phyloP scores from a whole-genome alignment of 64 coral and sea anemone species.

The Dendrophyllia cribrosa region DNA sequence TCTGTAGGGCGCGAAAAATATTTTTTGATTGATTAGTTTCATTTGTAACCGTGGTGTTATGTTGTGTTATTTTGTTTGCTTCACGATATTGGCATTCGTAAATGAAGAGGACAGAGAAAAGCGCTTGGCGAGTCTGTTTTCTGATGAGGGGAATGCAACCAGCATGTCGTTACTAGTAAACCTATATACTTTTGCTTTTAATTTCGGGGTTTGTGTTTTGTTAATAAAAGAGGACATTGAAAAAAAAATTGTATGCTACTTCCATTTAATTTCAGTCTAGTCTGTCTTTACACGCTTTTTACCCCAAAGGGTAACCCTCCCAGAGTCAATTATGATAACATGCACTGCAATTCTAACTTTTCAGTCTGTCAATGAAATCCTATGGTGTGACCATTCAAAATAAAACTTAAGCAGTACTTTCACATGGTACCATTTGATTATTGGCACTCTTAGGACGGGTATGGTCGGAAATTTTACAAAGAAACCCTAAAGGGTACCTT shows the following conservation, averaged over 20 bases:
- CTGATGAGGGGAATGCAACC: slow-evolving; percentile 17
- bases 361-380: too few relatives aligned
- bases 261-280: too few relatives aligned
- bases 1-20: neutral
- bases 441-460: too few relatives aligned
- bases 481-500: too few relatives aligned
- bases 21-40: slow-evolving; percentile 6
- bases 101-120: slow-evolving; percentile 38
- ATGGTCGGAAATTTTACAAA: too few relatives aligned
- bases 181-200: neutral
- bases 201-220: slow-evolving; percentile 6
- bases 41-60: neutral
- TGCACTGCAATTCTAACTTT: too few relatives aligned
- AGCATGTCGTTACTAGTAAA: neutral
- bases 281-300: neutral
- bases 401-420: too few relatives aligned
- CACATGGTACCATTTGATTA: too few relatives aligned
- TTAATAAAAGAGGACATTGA: slow-evolving; percentile 11
- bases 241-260: neutral
- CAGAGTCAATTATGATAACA: too few relatives aligned
- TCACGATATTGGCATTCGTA: neutral
- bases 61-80: neutral
- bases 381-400: too few relatives aligned
- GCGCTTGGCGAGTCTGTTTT: neutral
- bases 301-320: too few relatives aligned